phyloP scores from a whole-genome alignment of 2,797 vertebrate genomes.

The Paramormyrops hopkinsi region DNA sequence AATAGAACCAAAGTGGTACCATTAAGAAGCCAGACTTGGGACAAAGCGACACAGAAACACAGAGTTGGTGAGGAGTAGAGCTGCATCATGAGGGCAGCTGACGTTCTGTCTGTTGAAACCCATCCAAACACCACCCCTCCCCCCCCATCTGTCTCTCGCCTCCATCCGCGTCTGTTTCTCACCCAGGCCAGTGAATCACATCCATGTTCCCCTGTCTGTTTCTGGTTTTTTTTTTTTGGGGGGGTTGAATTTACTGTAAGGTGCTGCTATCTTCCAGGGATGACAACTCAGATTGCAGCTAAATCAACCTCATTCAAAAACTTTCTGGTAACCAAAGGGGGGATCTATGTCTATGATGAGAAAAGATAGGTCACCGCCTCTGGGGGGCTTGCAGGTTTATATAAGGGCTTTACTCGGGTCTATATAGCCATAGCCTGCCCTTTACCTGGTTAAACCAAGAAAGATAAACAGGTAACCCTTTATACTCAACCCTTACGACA shows the following conservation, averaged over 20 bases:
- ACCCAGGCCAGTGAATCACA: neutral
- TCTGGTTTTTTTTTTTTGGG: neutral
- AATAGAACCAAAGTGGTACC: neutral
- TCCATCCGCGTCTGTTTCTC: neutral
- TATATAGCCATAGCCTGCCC: neutral
- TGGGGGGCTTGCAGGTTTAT: neutral
- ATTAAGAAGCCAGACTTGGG: neutral
- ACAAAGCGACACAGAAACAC: neutral
- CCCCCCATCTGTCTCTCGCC: neutral
- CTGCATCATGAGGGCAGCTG: neutral
- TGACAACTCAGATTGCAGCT: neutral
- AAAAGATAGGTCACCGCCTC: neutral
- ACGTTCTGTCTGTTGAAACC: neutral
- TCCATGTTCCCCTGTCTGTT: neutral
- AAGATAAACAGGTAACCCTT: neutral
- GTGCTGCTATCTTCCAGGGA: neutral
- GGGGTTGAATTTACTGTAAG: neutral
- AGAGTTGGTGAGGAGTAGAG: neutral
- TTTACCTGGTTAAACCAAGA: neutral
- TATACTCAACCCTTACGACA: neutral
- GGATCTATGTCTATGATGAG: neutral
- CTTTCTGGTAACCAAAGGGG: neutral
- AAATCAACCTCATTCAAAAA: neutral
- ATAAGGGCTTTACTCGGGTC: neutral
- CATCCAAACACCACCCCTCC: neutral